phyloP scores from a whole-genome alignment of 1,140 invertebrate genomes.

The Neuroterus valhalla region DNA sequence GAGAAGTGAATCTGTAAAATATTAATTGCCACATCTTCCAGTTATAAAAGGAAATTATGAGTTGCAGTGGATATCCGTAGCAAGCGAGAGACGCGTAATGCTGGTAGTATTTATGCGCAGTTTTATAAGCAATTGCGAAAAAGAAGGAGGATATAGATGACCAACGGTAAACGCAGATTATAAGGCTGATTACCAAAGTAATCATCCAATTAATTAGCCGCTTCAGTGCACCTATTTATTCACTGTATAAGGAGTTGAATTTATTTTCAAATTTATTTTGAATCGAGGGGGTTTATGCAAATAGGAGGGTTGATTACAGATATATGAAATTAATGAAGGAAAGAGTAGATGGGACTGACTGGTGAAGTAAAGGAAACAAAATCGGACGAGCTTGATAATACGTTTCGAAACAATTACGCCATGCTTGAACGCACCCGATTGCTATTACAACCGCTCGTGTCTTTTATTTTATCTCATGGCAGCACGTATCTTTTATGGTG shows the following conservation, averaged over 20 bases:
- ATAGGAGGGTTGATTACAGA: too few species aligned
- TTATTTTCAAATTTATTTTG: background rate
- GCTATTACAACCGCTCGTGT: constrained; percentile 48
- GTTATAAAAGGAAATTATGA: constrained; percentile 28
- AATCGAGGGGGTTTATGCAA: too few species aligned
- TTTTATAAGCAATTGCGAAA: background rate
- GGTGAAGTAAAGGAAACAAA: constrained; percentile 41
- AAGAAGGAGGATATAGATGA: constrained; percentile 17
- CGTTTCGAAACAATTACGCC: constrained; percentile 56
- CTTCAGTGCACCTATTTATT: background rate
- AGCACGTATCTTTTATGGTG: constrained; percentile 37
- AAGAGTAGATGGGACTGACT: too few species aligned
- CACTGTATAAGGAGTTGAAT: constrained; percentile 4
- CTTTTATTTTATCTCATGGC: constrained; percentile 38
- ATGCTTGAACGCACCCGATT: constrained; percentile 53
- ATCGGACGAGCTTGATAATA: constrained; percentile 56
- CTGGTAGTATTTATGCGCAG: constrained; percentile 19
- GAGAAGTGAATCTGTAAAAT: constrained; percentile 17
- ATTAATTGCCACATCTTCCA: constrained; percentile 8
- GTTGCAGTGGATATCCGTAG: constrained; percentile 26
- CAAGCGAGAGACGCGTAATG: background rate
- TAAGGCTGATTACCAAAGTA: constrained; percentile 5
- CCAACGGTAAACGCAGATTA: constrained; percentile 5
- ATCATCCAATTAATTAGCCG: constrained; percentile 17
- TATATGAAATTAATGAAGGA: too few species aligned